A percentile compares a stretch with the other conserved stretches of the same genome.
Evolutionary conservation across 2,113 vertebrate genomes (phyloP).

Genomic region (Halcyon malimbica): DNA sequence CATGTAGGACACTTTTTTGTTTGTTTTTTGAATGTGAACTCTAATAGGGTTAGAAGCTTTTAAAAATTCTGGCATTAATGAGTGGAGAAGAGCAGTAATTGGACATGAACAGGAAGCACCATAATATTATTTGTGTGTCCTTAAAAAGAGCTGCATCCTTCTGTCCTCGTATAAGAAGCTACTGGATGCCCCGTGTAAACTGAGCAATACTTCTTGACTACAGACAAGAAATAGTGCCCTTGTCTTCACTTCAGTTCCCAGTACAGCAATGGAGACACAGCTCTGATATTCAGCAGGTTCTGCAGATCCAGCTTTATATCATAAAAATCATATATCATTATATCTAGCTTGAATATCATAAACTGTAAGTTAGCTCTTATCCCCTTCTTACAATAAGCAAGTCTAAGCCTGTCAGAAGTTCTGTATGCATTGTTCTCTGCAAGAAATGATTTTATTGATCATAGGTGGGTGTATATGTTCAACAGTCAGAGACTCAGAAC

Average conservation of each 20-base stretch:
- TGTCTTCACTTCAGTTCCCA: neutral
- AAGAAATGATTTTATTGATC: neutral
- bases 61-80: neutral
- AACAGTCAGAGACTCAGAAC: neutral
- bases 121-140: neutral
- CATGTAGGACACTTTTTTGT: neutral
- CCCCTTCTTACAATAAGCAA: neutral
- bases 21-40: neutral
- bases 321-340: too few relatives aligned
- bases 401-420: neutral
- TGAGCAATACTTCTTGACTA: neutral
- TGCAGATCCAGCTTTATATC: neutral
- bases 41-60: neutral
- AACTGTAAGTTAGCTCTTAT: neutral
- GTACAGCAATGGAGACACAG: neutral
- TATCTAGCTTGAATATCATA: neutral
- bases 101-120: neutral
- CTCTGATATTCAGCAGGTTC: neutral
- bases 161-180: neutral
- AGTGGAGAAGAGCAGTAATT: neutral
- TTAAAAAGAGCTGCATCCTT: neutral
- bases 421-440: neutral
- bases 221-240: neutral
- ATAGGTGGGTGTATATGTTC: neutral
- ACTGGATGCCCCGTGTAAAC: neutral